phyloP scores from a whole-genome alignment of 2,888 invertebrate genomes.

The Conchocele bisecta region DNA sequence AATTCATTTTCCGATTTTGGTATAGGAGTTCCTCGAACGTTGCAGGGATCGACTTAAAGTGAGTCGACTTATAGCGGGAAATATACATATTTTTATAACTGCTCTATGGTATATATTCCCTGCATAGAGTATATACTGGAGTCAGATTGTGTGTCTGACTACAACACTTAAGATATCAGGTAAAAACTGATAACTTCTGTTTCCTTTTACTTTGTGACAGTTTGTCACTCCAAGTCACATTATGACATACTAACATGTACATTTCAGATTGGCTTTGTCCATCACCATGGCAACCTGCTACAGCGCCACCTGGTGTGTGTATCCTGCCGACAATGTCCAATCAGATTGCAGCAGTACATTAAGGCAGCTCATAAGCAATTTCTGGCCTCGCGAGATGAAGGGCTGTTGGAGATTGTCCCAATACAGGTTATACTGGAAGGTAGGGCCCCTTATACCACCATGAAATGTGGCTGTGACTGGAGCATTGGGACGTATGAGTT shows the following conservation, averaged over 20 bases:
- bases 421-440: slow-evolving; percentile 47
- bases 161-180: neutral
- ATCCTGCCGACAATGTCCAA: slow-evolving; percentile 38
- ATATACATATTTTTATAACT: no score
- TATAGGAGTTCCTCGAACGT: no score
- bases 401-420: slow-evolving; percentile 53
- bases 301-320: slow-evolving; percentile 45
- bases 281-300: slow-evolving; percentile 47
- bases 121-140: no score
- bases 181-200: neutral
- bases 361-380: slow-evolving; percentile 21
- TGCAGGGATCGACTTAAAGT: no score
- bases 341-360: slow-evolving; percentile 33
- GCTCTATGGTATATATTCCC: no score
- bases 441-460: no score
- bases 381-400: slow-evolving; percentile 25
- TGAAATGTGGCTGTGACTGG: no score
- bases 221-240: neutral
- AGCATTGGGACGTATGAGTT: no score
- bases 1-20: no score
- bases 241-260: no score
- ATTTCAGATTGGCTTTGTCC: slow-evolving; percentile 50
- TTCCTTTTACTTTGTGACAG: neutral
- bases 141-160: neutral
- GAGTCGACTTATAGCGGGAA: no score